Conservation (phyloP, 2,797 vertebrate genomes). For the Sarcoramphus papa region DNA sequence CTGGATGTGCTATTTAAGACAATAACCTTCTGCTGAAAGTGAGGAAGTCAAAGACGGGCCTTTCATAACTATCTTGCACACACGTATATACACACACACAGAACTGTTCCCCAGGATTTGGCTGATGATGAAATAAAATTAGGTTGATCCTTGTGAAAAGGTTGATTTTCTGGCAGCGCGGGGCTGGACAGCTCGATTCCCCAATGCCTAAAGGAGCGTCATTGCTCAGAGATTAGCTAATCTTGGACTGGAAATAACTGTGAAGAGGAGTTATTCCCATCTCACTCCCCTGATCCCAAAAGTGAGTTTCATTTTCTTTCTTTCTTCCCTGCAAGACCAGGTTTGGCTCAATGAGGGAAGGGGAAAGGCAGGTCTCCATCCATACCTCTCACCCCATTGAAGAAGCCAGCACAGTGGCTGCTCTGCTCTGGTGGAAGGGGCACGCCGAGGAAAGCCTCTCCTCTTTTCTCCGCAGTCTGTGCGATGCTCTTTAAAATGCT, state of each 20-base stretch:
- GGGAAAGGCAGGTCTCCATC: not conserved
- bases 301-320: not conserved
- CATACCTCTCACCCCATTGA: not conserved
- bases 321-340: not conserved
- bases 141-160: not conserved
- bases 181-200: not conserved
- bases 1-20: constrained; percentile 40
- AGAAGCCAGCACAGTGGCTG: not conserved
- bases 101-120: not conserved
- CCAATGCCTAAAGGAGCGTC: not conserved
- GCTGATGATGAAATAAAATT: constrained; percentile 30
- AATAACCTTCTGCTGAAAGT: constrained; percentile 54
- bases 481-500: not conserved
- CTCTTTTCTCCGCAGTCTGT: not conserved
- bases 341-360: not conserved
- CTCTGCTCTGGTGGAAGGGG: not conserved
- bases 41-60: constrained; percentile 40
- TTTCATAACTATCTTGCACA: not conserved
- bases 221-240: not conserved
- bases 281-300: not conserved
- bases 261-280: not conserved
- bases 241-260: not conserved
- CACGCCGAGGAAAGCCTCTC: not conserved
- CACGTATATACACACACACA: not conserved
- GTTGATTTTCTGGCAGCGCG: not conserved